phyloP scores from a whole-genome alignment of 2,113 vertebrate species.

The Vulpes vulpes region DNA sequence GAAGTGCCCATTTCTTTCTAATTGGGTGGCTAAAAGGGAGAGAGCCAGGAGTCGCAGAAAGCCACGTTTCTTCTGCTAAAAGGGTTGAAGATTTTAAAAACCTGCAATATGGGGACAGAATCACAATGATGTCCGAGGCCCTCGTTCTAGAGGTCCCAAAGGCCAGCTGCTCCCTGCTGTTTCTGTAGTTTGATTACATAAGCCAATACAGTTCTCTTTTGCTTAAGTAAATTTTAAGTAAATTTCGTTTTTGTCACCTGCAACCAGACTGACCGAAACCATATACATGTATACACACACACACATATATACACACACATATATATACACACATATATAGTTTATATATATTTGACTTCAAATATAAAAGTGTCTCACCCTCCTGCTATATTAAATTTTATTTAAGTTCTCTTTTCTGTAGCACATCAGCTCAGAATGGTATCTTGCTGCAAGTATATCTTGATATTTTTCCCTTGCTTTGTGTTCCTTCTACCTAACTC shows the following conservation, averaged over 20 bases:
- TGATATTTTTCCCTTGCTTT: neutral
- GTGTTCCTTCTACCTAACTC: neutral
- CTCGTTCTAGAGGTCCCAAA: neutral
- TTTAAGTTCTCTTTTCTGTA: conserved; percentile 32
- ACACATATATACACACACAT: too few relatives aligned
- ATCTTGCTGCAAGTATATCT: neutral
- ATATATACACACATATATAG: too few relatives aligned
- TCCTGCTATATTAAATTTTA: neutral
- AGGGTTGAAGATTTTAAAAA: conserved; percentile 16
- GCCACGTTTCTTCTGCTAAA: conserved; percentile 8
- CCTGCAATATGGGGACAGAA: neutral
- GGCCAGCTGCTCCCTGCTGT: neutral
- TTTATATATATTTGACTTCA: neutral
- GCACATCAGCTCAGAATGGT: neutral
- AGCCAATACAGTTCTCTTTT: neutral
- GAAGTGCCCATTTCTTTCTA: neutral
- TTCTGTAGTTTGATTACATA: neutral
- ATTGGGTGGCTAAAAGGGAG: neutral
- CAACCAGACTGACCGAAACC: neutral
- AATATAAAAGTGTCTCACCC: neutral
- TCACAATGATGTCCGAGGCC: neutral
- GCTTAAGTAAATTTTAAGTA: neutral
- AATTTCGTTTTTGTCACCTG: neutral
- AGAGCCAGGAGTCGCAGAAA: conserved; percentile 46
- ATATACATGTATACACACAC: too few relatives aligned